Evolutionary conservation across 2,113 vertebrate species (phyloP).

Genomic region (Herpailurus yagouaroundi): DNA sequence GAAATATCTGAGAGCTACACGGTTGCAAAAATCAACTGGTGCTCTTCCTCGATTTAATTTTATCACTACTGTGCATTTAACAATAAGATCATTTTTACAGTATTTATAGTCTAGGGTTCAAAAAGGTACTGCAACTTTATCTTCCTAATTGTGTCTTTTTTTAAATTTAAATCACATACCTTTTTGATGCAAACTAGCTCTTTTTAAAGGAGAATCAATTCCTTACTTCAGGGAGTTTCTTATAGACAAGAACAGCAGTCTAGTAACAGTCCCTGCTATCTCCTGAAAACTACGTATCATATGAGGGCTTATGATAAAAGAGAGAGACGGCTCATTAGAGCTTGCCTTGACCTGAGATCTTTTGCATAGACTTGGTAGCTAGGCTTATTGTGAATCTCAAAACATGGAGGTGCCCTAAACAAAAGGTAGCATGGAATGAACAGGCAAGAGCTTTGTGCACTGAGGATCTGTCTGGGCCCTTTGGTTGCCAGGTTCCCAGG

Average conservation of each 20-base stretch:
- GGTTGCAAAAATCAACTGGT: neutral
- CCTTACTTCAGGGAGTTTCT: slow-evolving; percentile 20
- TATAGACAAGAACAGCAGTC: neutral
- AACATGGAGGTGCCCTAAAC: slow-evolving; percentile 54
- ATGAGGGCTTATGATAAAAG: neutral
- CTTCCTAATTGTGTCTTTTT: neutral
- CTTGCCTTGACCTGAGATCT: slow-evolving; percentile 48
- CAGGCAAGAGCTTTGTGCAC: slow-evolving; percentile 59
- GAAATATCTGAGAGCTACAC: neutral
- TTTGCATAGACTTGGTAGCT: neutral
- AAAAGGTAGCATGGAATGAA: slow-evolving; percentile 55
- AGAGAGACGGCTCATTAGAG: neutral
- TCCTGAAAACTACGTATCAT: neutral
- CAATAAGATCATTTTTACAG: neutral
- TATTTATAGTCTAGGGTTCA: neutral
- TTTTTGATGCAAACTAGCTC: neutral
- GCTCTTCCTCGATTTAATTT: slow-evolving; percentile 9
- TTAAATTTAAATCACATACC: neutral
- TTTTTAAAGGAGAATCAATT: neutral
- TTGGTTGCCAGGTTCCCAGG: slow-evolving; percentile 76
- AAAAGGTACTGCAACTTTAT: neutral
- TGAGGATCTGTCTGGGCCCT: slow-evolving; percentile 43
- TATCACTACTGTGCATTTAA: neutral
- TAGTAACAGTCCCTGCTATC: neutral
- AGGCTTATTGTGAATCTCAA: slow-evolving; percentile 1